Evolutionary conservation across 2,888 invertebrate genomes (phyloP).

Genomic region (Apocheima hispidaria): DNA sequence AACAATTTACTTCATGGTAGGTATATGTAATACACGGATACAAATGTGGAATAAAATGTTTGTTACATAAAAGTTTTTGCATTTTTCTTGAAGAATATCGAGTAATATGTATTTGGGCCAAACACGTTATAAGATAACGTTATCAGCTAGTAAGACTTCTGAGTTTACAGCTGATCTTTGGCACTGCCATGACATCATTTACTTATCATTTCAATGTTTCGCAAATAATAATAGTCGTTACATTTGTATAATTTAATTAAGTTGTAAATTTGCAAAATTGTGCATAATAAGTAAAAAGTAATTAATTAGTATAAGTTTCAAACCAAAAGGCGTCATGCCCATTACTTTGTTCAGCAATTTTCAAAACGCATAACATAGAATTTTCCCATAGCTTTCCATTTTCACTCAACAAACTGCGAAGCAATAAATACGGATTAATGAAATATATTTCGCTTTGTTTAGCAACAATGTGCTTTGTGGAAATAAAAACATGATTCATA

Average conservation of each 20-base stretch:
- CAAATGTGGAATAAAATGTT: slow-evolving; percentile 43
- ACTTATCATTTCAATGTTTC: not conserved
- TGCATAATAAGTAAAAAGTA: not conserved
- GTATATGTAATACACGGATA: slow-evolving; percentile 46
- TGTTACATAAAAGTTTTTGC: slow-evolving; percentile 19
- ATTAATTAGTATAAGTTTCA: not conserved
- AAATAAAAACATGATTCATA: slow-evolving; percentile 35
- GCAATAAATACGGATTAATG: slow-evolving; percentile 33
- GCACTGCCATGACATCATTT: slow-evolving; percentile 5
- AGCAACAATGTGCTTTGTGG: slow-evolving; percentile 25
- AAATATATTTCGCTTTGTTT: slow-evolving; percentile 29
- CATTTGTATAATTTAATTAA: not conserved
- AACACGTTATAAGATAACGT: not conserved
- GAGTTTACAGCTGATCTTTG: slow-evolving; percentile 1
- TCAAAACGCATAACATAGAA: not conserved
- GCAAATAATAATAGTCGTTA: not conserved
- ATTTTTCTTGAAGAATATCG: not conserved
- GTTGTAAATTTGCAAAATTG: not conserved
- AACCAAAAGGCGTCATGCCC: not conserved
- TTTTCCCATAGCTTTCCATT: slow-evolving; percentile 9
- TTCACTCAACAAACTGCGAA: slow-evolving; percentile 22
- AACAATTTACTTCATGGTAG: slow-evolving; percentile 50
- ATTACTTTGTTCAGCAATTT: slow-evolving; percentile 1
- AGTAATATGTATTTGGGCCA: not conserved
- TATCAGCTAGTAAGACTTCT: not conserved